Evolutionary conservation across 2,888 invertebrate genomes (phyloP), one percentile per base, ranked within the genome.

Genomic region (Hipparchia semele): DNA sequence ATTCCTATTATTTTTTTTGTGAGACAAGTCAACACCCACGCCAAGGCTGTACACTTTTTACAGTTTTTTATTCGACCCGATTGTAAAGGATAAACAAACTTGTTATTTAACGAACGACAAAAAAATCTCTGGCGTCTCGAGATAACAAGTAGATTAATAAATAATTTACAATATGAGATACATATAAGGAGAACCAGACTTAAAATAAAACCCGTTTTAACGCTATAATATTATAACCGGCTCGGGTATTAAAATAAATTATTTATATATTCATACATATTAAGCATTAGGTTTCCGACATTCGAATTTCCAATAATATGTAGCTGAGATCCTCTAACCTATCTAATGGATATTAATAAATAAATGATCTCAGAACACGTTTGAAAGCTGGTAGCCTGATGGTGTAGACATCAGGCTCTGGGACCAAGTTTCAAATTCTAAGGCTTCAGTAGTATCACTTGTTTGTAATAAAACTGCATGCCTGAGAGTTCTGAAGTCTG

Each of bases 41-140:
- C 68, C 77, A 78, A 79, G 78, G 79, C 70, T 77, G 77, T 75
- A 75, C 74, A 73, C 71, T 74, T 77, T 78, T 77, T 71, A 75
- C 71, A 74, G 72, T 77, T 68, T 76, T 73, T 75, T 72, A 64
- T 70, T 70, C 74, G 58, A 23, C 65, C 65, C 56, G 71, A 71
- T 74, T 73, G 74, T 72, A 70, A 72, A 73, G 75, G 64, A 76
- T 70, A 77, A 77, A 76, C 77, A 72, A 74, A 73, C 73, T 66
- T 45, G 67, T 72, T 74, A 71, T 70, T 72, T 67, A 72, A 75
- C 71, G 67, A 73, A 76, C 70, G 65, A 62, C 65, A 73, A 67
- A 56, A 71, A 62, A 73, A 75, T 73, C 67, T 75, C 75, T 75
- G 56, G 70, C 74, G 62, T 74, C 78, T 76, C 60, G 71, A 76